Base-by-base conservation (phyloP, 2,888 invertebrate genomes). In the Acheta domesticus region DNA sequence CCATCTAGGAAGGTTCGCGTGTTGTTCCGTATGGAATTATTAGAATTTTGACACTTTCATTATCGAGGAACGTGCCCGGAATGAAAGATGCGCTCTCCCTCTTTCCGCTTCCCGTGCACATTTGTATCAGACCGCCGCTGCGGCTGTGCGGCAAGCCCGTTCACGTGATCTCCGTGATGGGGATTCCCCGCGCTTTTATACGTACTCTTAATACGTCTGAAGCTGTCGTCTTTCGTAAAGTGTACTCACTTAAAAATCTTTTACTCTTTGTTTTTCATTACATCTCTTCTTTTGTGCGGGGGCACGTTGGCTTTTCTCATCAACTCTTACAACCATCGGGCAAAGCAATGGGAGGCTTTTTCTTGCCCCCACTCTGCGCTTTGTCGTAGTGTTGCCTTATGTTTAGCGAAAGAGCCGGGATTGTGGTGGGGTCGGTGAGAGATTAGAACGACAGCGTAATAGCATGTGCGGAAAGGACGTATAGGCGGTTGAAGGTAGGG, bases 121-220 rank as follows among this genome's bases (percentile, higher is more conserved):
- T 62, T 62, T 62, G n/a, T 62, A n/a, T 19, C 14, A 62, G 62
- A 62, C 12, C 12, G 62, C 62, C 2, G n/a, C 16, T 62, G 62
- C 62, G n/a, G 62, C 62, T 19, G 62, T n/a, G n/a, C 62, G 16
- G 62, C 8, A n/a, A n/a, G 14, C 8, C 62, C 62, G 36, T 19
- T 62, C 62, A n/a, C 62, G 62, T 62, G 62, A 62, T 62, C 62
- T 62, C n/a, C 62, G 62, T n/a, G n/a, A 62, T 62, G 62, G 62
- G n/a, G n/a, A 62, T n/a, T 8, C 14, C n/a, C 16, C n/a, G n/a
- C 14, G 11, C 16, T 62, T 36, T 62, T 62, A n/a, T 62, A n/a
- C 62, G 5, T 62, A 19, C n/a, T 19, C 62, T 62, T 62, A 62
- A 62, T 62, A n/a, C n/a, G 62, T 14, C 16, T 19, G n/a, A 14